phyloP scores from a whole-genome alignment of 2,888 invertebrate genomes.

The Tyria jacobaeae region DNA sequence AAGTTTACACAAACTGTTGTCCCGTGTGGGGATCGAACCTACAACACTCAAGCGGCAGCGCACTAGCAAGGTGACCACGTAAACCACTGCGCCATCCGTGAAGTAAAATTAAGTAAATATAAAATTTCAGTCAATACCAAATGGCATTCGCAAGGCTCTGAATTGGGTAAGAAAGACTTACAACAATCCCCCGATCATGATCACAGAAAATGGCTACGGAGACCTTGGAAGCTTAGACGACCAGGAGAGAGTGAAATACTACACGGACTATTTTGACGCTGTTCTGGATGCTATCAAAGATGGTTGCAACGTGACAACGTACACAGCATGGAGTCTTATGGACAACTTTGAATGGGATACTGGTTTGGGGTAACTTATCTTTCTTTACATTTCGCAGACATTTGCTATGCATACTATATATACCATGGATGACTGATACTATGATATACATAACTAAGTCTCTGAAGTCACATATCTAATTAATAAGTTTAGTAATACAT shows the following conservation, averaged over 20 bases:
- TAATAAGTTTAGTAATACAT: too few relatives aligned
- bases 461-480: too few relatives aligned
- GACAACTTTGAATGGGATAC: slow-evolving; percentile 76
- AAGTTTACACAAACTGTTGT: too few relatives aligned
- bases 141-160: slow-evolving; percentile 82
- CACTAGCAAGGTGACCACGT: too few relatives aligned
- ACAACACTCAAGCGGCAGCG: too few relatives aligned
- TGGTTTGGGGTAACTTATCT: slow-evolving; percentile 51
- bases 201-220: slow-evolving; percentile 88
- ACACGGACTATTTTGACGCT: slow-evolving; percentile 61
- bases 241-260: slow-evolving; percentile 72
- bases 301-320: slow-evolving; percentile 62
- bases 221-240: slow-evolving; percentile 70
- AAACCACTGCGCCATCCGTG: too few relatives aligned
- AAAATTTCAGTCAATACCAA: slow-evolving; percentile 68
- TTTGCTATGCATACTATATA: too few relatives aligned
- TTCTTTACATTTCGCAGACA: background rate
- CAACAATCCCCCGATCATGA: slow-evolving; percentile 82
- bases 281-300: slow-evolving; percentile 69
- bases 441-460: too few relatives aligned
- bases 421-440: too few relatives aligned
- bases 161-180: slow-evolving; percentile 86
- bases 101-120: background rate
- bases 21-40: too few relatives aligned
- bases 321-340: slow-evolving; percentile 77